Evolutionary conservation across 1,140 invertebrate genomes (phyloP).

Genomic region (Thereuonema tuberculata): DNA sequence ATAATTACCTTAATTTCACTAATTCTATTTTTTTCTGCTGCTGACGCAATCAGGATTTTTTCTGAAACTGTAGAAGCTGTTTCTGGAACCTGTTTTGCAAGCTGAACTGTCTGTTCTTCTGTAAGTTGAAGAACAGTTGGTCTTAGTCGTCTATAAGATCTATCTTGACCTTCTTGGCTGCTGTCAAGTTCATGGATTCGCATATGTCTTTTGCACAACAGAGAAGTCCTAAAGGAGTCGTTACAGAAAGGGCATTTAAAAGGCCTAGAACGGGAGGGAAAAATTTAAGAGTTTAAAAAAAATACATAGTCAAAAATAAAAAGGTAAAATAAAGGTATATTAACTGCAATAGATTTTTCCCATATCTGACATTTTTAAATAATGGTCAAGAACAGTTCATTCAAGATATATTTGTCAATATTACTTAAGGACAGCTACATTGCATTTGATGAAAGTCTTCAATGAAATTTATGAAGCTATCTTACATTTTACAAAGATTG

Average conservation of each 20-base stretch:
- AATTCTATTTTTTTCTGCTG: slow-evolving; percentile 29
- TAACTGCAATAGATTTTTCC: no score
- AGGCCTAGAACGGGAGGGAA: slow-evolving; percentile 17
- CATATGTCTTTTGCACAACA: slow-evolving; percentile 34
- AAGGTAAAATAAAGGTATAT: no score
- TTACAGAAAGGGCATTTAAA: slow-evolving; percentile 35
- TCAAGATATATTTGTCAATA: no score
- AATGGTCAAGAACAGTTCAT: no score
- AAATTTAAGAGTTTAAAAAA: not conserved
- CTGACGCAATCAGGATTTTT: slow-evolving; percentile 38
- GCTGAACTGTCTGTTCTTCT: slow-evolving; percentile 27
- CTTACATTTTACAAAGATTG: no score
- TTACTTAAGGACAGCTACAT: no score
- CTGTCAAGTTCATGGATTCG: slow-evolving; percentile 26
- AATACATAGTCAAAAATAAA: not conserved
- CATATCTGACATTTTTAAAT: no score
- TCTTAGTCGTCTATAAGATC: not conserved
- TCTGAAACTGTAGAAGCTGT: slow-evolving; percentile 34
- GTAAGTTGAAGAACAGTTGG: slow-evolving; percentile 24
- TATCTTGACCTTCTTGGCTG: not conserved
- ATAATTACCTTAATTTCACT: slow-evolving; percentile 26
- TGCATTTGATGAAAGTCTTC: no score
- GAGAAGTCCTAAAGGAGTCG: slow-evolving; percentile 33
- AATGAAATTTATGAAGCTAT: no score
- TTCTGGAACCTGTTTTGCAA: slow-evolving; percentile 22